Base-by-base conservation (phyloP, 2,113 vertebrate genomes). In the Corythoichthys haematopterus region DNA sequence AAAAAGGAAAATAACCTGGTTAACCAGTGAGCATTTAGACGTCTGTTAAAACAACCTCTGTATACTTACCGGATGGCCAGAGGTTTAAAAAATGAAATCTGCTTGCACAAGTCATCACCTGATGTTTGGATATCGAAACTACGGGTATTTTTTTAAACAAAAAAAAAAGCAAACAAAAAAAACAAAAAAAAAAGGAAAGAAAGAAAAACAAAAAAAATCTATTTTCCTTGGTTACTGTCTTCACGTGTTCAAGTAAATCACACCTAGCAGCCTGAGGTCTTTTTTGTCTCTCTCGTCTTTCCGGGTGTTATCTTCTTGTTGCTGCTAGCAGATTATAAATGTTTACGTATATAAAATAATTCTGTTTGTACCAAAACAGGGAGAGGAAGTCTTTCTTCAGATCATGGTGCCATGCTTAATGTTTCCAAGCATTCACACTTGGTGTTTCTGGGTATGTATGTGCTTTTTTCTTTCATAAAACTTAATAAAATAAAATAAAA, bases 71-170 rank as follows among this genome's bases (percentile, higher is more conserved):
- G 83, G 74, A 55, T 48, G 46, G 71, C 90, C 89, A 91, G 46
- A 90, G 84, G 47, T 86, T 87, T 69, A 90, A 77, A 88, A 90
- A 91, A n/a, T 82, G 48, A 74, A 91, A 85, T 68, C 76, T 78
- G 78, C 37, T 79, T 57, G 75, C 61, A 70, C 66, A 74, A 66
- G 70, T 82, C 84, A 89, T 88, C 11, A 5, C 14, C 53, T 51
- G 55, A 57, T 0, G 13, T 36, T 6, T 57, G 55, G 35, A 36
- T 14, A 43, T 43, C 40, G 9, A 43, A 43, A 43, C 40, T 43
- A 43, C 40, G 1, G 40, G 40, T 43, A 43, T 8, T 43, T 28
- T 28, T 28, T 28, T 28, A 28, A 33, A 35, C 33, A 35, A 20
- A 9, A 10, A 13, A 33, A 35, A 20, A 9, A 10, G 16, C 20